Evolutionary conservation across 2,797 vertebrate species (phyloP).

Genomic region (Gymnocypris eckloni): DNA sequence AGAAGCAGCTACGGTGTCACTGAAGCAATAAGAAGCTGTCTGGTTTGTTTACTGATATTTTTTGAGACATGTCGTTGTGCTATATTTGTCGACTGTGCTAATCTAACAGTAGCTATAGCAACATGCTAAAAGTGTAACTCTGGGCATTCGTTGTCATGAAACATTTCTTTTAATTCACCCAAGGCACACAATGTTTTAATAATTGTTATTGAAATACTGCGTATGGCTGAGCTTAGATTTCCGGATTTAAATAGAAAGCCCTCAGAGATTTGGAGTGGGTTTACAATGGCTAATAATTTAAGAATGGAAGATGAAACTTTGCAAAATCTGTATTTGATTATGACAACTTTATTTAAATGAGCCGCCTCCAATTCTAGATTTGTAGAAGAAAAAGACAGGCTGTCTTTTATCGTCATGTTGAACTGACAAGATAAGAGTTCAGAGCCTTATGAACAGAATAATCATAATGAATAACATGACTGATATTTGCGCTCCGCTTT

Average conservation of each 20-base stretch:
- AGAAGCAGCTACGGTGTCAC: neutral
- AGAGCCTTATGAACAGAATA: slow-evolving; percentile 13
- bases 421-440: slow-evolving; percentile 32
- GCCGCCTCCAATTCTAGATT: neutral
- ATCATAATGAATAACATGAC: slow-evolving; percentile 4
- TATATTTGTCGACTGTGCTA: slow-evolving; percentile 28
- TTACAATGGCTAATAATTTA: neutral
- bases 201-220: slow-evolving; percentile 3
- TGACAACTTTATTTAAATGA: slow-evolving; percentile 19
- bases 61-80: slow-evolving; percentile 15
- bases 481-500: slow-evolving; percentile 3
- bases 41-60: slow-evolving; percentile 31
- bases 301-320: neutral
- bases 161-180: slow-evolving; percentile 2
- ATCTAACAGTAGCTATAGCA: slow-evolving; percentile 48
- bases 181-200: neutral
- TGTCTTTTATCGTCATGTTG: slow-evolving; percentile 10
- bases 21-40: slow-evolving; percentile 22
- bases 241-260: neutral
- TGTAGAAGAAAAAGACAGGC: neutral
- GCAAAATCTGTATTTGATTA: neutral
- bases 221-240: neutral
- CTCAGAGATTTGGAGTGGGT: neutral
- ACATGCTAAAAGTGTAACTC: slow-evolving; percentile 34
- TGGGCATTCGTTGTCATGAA: slow-evolving; percentile 7